A percentile compares a stretch with the other conserved stretches of the same genome.
Conservation (phyloP, 2,888 invertebrate species). For the Leptodirus hochenwartii region DNA sequence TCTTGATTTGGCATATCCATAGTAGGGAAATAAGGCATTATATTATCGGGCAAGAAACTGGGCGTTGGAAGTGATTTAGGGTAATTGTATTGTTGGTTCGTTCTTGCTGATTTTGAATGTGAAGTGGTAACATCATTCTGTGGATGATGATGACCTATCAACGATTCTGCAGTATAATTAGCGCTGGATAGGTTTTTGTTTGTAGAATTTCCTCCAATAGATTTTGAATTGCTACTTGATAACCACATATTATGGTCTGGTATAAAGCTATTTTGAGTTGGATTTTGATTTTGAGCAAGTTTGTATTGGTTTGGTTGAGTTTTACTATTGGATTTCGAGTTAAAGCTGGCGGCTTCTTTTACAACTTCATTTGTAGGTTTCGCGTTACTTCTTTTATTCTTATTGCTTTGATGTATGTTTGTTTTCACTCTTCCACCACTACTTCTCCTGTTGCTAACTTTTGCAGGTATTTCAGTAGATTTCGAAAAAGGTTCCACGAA, state of each 20-base stretch:
- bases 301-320: too few relatives aligned
- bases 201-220: slow-evolving; percentile 9
- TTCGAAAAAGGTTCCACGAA: slow-evolving; percentile 30
- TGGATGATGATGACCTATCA: slow-evolving; percentile 21
- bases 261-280: too few relatives aligned
- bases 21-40: slow-evolving; percentile 24
- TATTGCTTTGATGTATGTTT: too few relatives aligned
- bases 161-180: slow-evolving; percentile 27
- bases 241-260: too few relatives aligned
- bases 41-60: slow-evolving; percentile 22
- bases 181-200: slow-evolving; percentile 19
- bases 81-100: slow-evolving; percentile 16
- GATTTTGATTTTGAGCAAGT: too few relatives aligned
- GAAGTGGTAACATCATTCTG: background rate
- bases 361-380: slow-evolving; percentile 8
- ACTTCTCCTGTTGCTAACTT: slow-evolving; percentile 6
- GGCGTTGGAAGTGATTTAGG: slow-evolving; percentile 19
- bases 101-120: slow-evolving; percentile 6
- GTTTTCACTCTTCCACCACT: slow-evolving; percentile 8
- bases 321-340: too few relatives aligned
- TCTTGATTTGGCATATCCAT: slow-evolving; percentile 23
- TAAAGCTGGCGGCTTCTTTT: slow-evolving; percentile 8
- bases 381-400: slow-evolving; percentile 4
- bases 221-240: slow-evolving; percentile 8
- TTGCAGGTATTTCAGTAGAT: background rate